These are phyloP conservation scores for Heptranchias perlo DNA, from an alignment of 2,113 vertebrate species.

Conservation along the genomic window DNA sequence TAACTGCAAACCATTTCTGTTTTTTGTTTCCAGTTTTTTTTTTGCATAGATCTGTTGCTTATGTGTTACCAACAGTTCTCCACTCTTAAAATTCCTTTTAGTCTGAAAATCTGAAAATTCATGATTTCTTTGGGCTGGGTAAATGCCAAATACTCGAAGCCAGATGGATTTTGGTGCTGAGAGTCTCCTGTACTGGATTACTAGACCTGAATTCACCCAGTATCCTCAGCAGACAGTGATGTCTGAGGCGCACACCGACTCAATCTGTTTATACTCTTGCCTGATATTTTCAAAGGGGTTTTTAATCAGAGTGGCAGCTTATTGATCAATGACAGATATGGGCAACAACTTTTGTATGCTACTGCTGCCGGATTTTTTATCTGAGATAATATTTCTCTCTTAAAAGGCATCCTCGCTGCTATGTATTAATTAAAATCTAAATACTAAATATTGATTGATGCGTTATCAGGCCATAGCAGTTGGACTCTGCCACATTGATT, in stretches of 20 bases:
- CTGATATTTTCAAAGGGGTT: slow-evolving; percentile 63
- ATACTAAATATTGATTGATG: slow-evolving; percentile 99
- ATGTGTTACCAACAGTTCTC: background rate
- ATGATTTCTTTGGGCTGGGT: background rate
- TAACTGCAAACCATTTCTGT: background rate
- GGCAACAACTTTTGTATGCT: slow-evolving; percentile 76
- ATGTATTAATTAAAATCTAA: slow-evolving; percentile 99
- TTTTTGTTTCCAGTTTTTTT: background rate
- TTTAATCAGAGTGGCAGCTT: slow-evolving; percentile 75
- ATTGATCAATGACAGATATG: slow-evolving; percentile 91
- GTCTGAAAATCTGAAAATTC: background rate
- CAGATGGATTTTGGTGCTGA: slow-evolving; percentile 45
- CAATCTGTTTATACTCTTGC: slow-evolving; percentile 54
- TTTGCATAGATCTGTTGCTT: background rate
- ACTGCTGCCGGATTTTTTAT: slow-evolving; percentile 74
- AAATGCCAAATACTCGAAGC: slow-evolving; percentile 40
- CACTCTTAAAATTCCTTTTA: background rate
- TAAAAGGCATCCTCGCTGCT: slow-evolving; percentile 69
- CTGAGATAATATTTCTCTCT: slow-evolving; percentile 93
- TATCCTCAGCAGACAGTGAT: slow-evolving; percentile 39
- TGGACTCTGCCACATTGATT: slow-evolving; percentile 90
- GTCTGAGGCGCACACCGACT: slow-evolving; percentile 42
- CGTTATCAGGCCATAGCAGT: slow-evolving; percentile 95
- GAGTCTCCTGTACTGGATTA: slow-evolving; percentile 19
- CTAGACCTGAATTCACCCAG: slow-evolving; percentile 24